phyloP scores from a whole-genome alignment of 2,797 vertebrate genomes.

The Coregonus ussuriensis region DNA sequence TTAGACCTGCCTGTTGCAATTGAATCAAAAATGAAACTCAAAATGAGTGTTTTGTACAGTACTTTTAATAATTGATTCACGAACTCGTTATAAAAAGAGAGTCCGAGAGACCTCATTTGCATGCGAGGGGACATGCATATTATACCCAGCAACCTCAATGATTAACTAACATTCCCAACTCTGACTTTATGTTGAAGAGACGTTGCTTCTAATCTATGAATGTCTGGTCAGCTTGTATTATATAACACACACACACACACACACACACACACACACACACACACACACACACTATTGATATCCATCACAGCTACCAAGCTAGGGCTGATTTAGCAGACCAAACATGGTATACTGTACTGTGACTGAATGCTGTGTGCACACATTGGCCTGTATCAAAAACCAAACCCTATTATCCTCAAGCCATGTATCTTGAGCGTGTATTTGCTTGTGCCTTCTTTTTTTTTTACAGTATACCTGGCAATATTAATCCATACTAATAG shows the following conservation, averaged over 20 bases:
- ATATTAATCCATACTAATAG: slow-evolving; percentile 8
- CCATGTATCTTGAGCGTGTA: neutral
- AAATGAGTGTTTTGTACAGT: slow-evolving; percentile 7
- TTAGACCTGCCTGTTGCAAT: slow-evolving; percentile 1
- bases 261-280: neutral
- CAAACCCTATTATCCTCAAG: neutral
- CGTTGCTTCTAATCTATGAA: neutral
- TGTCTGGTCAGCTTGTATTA: neutral
- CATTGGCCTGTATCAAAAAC: neutral
- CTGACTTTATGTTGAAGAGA: neutral
- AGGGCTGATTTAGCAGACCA: slow-evolving; percentile 7
- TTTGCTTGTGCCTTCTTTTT: slow-evolving; percentile 47
- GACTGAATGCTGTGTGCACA: neutral
- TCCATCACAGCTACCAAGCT: neutral
- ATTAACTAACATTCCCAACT: slow-evolving; percentile 1
- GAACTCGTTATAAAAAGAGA: neutral
- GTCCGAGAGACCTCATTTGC: neutral
- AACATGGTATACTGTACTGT: neutral
- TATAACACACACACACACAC: too few relatives aligned
- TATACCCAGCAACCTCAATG: neutral
- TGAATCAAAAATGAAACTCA: neutral
- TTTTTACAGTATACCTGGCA: slow-evolving; percentile 6
- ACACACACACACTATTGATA: neutral
- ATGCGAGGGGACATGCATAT: slow-evolving; percentile 7
- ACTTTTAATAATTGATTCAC: neutral